Evolutionary conservation across 1,140 invertebrate genomes (phyloP), one percentile per base, ranked within the genome.

Genomic region (Hyposmocoma kahamanoa): DNA sequence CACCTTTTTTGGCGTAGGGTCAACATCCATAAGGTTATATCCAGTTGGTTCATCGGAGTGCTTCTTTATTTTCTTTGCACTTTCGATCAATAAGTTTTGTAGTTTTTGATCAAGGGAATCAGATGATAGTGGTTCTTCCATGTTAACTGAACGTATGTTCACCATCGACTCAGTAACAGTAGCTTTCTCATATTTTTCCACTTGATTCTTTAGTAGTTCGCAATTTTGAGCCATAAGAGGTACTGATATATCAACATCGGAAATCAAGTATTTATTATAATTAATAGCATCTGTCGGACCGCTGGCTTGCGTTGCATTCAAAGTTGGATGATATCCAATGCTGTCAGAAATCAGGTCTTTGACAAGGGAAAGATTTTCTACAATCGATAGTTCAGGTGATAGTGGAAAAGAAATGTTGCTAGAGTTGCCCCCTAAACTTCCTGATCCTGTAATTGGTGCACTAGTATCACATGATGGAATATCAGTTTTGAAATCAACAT

Each of bases 301-400:
- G 43, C 26, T 56, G 9, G 28, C 42, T 22, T 63, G 53, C 3
- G 34, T 53, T 53, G 62, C 59, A 41, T 67, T 70, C 0, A 67
- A 28, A 44, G 36, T 62, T 6, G 53, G 60, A 10, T 26, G 26
- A 13, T 71, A 50, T 21, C 65, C 42, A 22, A 56, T 30, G 48
- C 41, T 54, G 17, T 50, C 62, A 4, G 22, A 42, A 18, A 75
- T 20, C 0, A 60, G 15, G 43, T 67, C 67, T 59, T 66, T 80
- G 30, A 48, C 69, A 1, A 85, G 45, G 10, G 79, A 73, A 53
- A 85, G 54, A 49, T 80, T 80, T 66, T 82, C 79, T 17, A 83
- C 78, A 19, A 83, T 67, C 2, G 82, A 85, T 36, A 85, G 55
- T 30, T 76, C 77, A 4, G 82, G 82, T 11, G 82, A 85, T 3